Percentiles rank a stretch among this genome's conserved stretches.
phyloP scores from a whole-genome alignment of 1,140 invertebrate genomes.

The Cydia amplana region DNA sequence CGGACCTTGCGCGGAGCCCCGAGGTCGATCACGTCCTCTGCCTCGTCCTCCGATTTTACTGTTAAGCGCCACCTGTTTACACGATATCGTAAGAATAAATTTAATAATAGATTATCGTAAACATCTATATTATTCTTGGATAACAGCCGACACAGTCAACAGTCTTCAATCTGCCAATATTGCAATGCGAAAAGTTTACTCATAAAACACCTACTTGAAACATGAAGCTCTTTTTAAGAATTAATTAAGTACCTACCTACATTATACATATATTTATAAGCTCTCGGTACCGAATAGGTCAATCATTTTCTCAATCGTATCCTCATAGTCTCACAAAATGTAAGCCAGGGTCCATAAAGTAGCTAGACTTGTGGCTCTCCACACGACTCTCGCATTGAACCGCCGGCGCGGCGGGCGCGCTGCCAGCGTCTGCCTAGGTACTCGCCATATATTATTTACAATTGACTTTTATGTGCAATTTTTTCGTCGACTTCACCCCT shows the following conservation, averaged over 20 bases:
- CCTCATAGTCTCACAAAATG: too few relatives aligned
- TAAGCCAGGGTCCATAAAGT: background rate
- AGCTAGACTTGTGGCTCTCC: conserved; percentile 7
- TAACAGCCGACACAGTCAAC: too few relatives aligned
- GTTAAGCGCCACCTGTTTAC: conserved; percentile 2
- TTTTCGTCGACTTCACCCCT: background rate
- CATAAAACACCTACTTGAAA: too few relatives aligned
- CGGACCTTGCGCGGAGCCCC: conserved; percentile 48
- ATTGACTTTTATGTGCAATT: conserved; percentile 10
- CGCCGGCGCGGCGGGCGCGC: background rate
- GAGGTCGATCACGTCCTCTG: conserved; percentile 56
- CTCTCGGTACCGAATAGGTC: too few relatives aligned
- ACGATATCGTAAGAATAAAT: background rate
- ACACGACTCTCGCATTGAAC: background rate
- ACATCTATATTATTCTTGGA: too few relatives aligned
- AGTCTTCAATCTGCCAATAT: too few relatives aligned
- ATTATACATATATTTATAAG: too few relatives aligned
- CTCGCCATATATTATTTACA: background rate
- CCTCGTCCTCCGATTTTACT: conserved; percentile 9
- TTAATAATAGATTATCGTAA: too few relatives aligned
- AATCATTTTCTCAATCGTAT: too few relatives aligned
- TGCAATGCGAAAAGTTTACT: too few relatives aligned
- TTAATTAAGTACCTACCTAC: too few relatives aligned
- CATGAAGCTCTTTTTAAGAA: too few relatives aligned
- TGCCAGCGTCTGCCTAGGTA: background rate